Base-by-base conservation (phyloP, 2,888 invertebrate species). In the Luffia ferchaultella region DNA sequence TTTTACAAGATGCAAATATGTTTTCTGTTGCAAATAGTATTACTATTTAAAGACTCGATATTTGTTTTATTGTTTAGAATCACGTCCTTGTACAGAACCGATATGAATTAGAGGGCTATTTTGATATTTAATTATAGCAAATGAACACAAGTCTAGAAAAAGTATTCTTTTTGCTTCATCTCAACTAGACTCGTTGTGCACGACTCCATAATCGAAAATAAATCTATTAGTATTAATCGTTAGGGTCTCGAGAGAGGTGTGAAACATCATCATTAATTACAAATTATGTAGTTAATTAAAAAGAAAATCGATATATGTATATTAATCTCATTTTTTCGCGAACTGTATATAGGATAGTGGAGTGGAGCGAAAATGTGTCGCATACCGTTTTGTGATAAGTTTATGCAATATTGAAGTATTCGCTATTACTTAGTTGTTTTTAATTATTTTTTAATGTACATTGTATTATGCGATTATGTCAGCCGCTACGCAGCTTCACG, bases 221-320 rank as follows among this genome's bases (percentile, higher is more conserved):
- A 30, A 12, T 30, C 30, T 3, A 30, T 12, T 30, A 30, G 30
- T 30, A 7, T 30, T 30, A 30, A 30, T 30, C 12, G 3, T 30
- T 7, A 30, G 30, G 30, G 30, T 7, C 30, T 30, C 5, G 30
- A 30, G 30, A 12, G 30, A 30, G 30, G 30, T 7, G 3, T 7
- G 30, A 12, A 30, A 30, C 30, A 30, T 30, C 30, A 30, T 30
- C 30, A 30, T 30, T 12, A 30, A 30, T 30, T 30, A 80, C 77
- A 82, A 79, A 79, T 76, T 76, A 73, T 70, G 72, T 78, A 79
- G 76, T 72, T 69, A 70, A n/a, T n/a, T n/a, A n/a, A n/a, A n/a
- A n/a, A n/a, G n/a, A 62, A 63, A 64, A 64, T 63, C 63, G 67
- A 68, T 69, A 68, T 75, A 64, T 70, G 73, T 69, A 69, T 42